phyloP scores from a whole-genome alignment of 2,888 invertebrate species.

The Pycnomerus fuliginosus region DNA sequence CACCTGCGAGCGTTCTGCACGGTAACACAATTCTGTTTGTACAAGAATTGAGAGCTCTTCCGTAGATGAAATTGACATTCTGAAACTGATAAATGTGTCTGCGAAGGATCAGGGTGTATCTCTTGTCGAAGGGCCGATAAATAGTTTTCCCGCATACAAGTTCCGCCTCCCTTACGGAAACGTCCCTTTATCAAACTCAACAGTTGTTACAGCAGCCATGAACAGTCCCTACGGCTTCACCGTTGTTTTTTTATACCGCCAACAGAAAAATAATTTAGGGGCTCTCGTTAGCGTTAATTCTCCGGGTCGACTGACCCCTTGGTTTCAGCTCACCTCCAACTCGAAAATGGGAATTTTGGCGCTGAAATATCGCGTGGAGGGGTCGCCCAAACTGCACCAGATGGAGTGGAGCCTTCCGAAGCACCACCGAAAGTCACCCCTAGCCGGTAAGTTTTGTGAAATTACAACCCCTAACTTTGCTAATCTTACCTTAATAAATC shows the following conservation, averaged over 20 bases:
- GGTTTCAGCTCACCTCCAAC: constrained; percentile 52
- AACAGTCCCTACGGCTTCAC: constrained; percentile 48
- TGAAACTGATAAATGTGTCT: constrained; percentile 51
- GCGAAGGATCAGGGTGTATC: constrained; percentile 52
- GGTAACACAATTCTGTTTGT: constrained; percentile 32
- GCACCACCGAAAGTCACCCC: constrained; percentile 49
- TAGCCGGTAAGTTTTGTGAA: constrained; percentile 46
- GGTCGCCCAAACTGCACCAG: constrained; percentile 47
- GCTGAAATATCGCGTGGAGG: constrained; percentile 47
- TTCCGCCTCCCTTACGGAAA: constrained; percentile 52
- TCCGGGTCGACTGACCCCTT: constrained; percentile 52
- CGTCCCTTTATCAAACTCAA: constrained; percentile 48
- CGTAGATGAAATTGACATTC: constrained; percentile 50
- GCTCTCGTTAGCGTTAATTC: constrained; percentile 52
- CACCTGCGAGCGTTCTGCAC: constrained; percentile 45
- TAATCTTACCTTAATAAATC: constrained; percentile 3
- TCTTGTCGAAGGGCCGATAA: constrained; percentile 50
- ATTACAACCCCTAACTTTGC: constrained; percentile 2
- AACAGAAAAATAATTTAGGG: constrained; percentile 52
- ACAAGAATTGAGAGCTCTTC: not conserved
- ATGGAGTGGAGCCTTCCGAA: constrained; percentile 50
- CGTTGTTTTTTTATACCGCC: constrained; percentile 50
- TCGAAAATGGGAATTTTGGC: constrained; percentile 50
- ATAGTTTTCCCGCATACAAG: constrained; percentile 52
- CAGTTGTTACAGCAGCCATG: constrained; percentile 46